These are phyloP conservation scores for Pentamera pediparva DNA, from an alignment of 53 echinoderm and acorn worm genomes.

Conservation along the genomic window DNA sequence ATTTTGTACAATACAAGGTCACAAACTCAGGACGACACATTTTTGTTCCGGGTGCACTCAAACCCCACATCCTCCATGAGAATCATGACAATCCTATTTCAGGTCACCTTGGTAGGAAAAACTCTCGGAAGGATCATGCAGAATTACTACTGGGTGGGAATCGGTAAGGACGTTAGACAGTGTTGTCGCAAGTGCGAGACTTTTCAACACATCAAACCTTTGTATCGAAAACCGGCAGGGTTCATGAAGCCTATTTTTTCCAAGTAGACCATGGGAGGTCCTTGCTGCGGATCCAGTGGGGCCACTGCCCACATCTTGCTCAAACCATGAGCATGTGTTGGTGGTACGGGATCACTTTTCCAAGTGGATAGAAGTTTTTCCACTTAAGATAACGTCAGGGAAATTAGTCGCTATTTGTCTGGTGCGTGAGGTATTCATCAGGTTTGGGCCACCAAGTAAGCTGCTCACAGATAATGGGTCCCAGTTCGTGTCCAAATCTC, in stretches of 20 bases:
- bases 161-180: background rate
- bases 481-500: conserved; percentile 32
- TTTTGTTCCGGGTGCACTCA: conserved; percentile 24
- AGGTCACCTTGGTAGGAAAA: conserved; percentile 27
- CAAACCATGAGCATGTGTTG: conserved; percentile 19
- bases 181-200: conserved; percentile 21
- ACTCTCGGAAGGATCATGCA: background rate
- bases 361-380: conserved; percentile 39
- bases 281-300: conserved; percentile 15
- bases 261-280: conserved; percentile 22
- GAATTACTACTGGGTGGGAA: conserved; percentile 11
- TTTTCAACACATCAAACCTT: conserved; percentile 28
- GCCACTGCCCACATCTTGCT: background rate
- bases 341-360: conserved; percentile 29
- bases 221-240: conserved; percentile 17
- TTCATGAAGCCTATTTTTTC: conserved; percentile 26
- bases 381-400: conserved; percentile 18
- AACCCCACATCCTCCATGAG: background rate
- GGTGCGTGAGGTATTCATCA: conserved; percentile 36
- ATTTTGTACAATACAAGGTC: conserved; percentile 2
- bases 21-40: background rate
- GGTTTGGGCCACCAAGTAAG: conserved; percentile 36
- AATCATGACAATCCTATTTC: conserved; percentile 19
- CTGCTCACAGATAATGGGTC: conserved; percentile 55
- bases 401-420: conserved; percentile 7